Percentiles rank a stretch among this genome's conserved stretches.
These are phyloP conservation scores for Todiramphus chloris DNA, from an alignment of 2,113 vertebrate species.

Conservation along the genomic window DNA sequence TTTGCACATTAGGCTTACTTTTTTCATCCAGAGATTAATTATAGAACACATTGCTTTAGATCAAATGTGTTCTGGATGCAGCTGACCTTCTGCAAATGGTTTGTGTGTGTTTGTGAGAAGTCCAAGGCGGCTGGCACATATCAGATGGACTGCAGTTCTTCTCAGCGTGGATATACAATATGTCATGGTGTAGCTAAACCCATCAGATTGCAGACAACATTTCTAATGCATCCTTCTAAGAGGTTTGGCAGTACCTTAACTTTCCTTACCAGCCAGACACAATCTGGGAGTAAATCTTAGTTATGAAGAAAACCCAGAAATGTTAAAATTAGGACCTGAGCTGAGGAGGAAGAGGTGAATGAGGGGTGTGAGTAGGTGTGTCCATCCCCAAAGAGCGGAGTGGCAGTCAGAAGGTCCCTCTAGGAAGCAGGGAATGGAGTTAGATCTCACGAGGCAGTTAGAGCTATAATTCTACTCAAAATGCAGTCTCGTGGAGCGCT, in stretches of 20 bases:
- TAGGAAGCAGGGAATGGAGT: not conserved
- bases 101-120: not conserved
- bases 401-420: not conserved
- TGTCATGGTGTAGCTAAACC: not conserved
- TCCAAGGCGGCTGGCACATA: not conserved
- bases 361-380: too few species aligned
- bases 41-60: not conserved
- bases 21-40: not conserved
- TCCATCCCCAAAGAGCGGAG: too few species aligned
- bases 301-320: not conserved
- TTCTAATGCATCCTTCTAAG: not conserved
- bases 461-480: not conserved
- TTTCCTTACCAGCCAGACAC: not conserved
- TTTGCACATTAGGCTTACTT: not conserved
- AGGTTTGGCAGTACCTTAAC: not conserved
- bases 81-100: fast-evolving
- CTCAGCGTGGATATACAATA: not conserved
- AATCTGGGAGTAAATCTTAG: not conserved
- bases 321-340: not conserved
- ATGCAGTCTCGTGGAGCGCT: not conserved
- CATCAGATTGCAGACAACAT: not conserved
- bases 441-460: not conserved
- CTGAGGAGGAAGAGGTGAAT: not conserved
- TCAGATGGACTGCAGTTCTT: not conserved
- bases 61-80: not conserved